Evolutionary conservation across 2,113 vertebrate species (phyloP), one percentile per base, ranked within the genome.

Genomic region (Trachemys scripta): DNA sequence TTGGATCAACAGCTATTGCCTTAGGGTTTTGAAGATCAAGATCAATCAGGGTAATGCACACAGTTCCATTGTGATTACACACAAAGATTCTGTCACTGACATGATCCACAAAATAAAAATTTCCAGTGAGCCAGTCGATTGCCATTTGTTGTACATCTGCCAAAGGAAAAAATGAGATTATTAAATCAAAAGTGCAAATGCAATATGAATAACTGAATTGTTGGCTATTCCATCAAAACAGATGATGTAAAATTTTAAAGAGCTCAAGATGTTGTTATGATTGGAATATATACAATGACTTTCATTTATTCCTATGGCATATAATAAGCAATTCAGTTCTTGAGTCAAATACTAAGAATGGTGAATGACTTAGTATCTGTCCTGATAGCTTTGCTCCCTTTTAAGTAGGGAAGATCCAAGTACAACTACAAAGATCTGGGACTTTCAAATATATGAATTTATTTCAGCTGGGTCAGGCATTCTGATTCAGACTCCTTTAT

Each of bases 121-220:
- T 99, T 25, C 99, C 99, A 0, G 99, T 99, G 51, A 99, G 98
- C 99, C 99, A 99, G 97, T 99, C 99, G 2, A 99, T 97, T 0
- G 99, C 99, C 98, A 99, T 99, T 93, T 99, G 99, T 57, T 99
- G 99, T 19, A 99, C 98, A 97, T 99, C 99, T 99, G 98, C 80
- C 98, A 98, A 57, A 92, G 24, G 80, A 51, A 89, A 8, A 76
- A 24, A 91, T 45, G 56, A 19, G 19, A 56, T 59, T 22, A 91
- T 25, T 90, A 47, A 89, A 82, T 87, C 69, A 97, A 88, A 80
- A 89, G 17, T 81, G 35, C 38, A 94, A 86, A 47, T 84, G 6
- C 27, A 79, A 13, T 13, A 72, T 80, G 75, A 82, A 65, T 4
- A 92, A 93, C 5, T 1, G 1, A 86, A 72, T 53, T 42, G 50